Evolutionary conservation across 2,888 invertebrate species (phyloP).

Genomic region (Trypoxylon attenuatum): DNA sequence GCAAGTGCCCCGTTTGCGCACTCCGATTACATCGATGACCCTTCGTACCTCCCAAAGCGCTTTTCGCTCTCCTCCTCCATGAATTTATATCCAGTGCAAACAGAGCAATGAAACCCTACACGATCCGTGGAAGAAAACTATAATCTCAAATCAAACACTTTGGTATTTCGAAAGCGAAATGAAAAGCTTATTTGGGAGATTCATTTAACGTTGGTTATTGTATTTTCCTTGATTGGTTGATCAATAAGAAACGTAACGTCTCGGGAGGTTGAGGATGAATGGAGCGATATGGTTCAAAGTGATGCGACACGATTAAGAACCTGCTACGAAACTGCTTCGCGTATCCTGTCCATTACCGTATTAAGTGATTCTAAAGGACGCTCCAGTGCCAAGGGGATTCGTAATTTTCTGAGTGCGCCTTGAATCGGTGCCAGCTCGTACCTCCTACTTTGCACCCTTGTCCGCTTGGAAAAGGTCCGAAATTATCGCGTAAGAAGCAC

Average conservation of each 20-base stretch:
- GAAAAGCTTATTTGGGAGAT: too few relatives aligned
- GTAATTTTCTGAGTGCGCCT: conserved; percentile 66
- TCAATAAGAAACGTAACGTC: too few relatives aligned
- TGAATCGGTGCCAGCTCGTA: conserved; percentile 70
- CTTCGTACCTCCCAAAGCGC: conserved; percentile 36
- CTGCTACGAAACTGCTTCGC: conserved; percentile 9
- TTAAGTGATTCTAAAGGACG: conserved; percentile 49
- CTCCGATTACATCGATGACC: conserved; percentile 60
- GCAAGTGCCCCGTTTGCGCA: conserved; percentile 60
- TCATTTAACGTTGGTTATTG: too few relatives aligned
- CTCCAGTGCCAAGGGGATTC: conserved; percentile 43
- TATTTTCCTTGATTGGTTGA: too few relatives aligned
- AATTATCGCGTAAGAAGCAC: conserved; percentile 23
- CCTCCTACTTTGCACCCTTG: conserved; percentile 39
- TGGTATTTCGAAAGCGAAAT: too few relatives aligned
- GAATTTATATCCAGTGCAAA: conserved; percentile 28
- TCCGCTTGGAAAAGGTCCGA: conserved; percentile 11
- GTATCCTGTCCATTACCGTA: conserved; percentile 48
- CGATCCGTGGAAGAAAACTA: too few relatives aligned
- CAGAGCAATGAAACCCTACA: conserved; percentile 18
- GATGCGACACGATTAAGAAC: too few relatives aligned
- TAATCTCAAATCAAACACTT: too few relatives aligned
- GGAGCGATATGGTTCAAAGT: too few relatives aligned
- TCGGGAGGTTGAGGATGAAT: too few relatives aligned
- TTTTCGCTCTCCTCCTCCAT: conserved; percentile 9